Percentiles rank a stretch among this genome's conserved stretches.
These are phyloP conservation scores for Bombyx huttoni DNA, from an alignment of 2,888 invertebrate genomes.

Conservation along the genomic window DNA sequence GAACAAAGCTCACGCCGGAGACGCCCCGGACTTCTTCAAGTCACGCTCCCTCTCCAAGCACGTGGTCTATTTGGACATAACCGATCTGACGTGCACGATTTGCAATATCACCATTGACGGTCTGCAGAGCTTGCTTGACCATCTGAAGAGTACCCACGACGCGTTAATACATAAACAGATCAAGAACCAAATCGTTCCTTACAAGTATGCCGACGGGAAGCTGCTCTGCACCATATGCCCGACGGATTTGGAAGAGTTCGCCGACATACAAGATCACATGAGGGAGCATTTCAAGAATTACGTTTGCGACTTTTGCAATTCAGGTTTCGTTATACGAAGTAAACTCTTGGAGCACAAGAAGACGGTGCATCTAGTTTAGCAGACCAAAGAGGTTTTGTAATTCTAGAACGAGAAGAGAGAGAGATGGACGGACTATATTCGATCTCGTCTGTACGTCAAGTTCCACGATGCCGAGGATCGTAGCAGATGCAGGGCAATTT, in stretches of 20 bases:
- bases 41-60: constrained; percentile 29
- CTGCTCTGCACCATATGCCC: constrained; percentile 25
- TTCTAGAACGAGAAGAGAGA: no score
- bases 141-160: constrained; percentile 31
- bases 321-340: constrained; percentile 26
- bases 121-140: constrained; percentile 33
- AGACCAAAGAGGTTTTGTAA: not conserved
- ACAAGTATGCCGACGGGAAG: constrained; percentile 20
- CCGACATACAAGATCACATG: constrained; percentile 43
- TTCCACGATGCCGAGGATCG: no score
- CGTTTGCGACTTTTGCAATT: constrained; percentile 42
- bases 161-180: constrained; percentile 35
- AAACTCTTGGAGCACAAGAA: constrained; percentile 38
- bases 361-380: constrained; percentile 24
- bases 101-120: constrained; percentile 24
- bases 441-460: no score
- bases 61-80: constrained; percentile 43
- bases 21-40: constrained; percentile 30
- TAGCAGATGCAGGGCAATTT: no score
- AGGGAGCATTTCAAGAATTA: constrained; percentile 45
- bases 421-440: no score
- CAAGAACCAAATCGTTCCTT: constrained; percentile 41
- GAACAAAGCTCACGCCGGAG: constrained; percentile 18
- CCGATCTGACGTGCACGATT: constrained; percentile 29
- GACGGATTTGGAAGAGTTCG: constrained; percentile 19